Percentiles rank a stretch among this genome's conserved stretches.
phyloP scores from a whole-genome alignment of 2,888 invertebrate genomes.

The Macrosiphum euphorbiae region DNA sequence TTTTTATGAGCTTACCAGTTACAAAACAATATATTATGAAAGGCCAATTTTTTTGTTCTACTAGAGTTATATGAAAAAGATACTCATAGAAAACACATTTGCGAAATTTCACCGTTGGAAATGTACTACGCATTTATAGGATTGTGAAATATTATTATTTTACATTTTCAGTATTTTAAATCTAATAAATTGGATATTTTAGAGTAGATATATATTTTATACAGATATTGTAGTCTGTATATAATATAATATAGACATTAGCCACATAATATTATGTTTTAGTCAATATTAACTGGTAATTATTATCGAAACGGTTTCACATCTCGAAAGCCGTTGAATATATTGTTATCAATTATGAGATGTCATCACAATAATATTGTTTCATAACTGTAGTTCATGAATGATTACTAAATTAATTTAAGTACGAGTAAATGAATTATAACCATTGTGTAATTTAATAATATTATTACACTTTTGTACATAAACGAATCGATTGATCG shows the following conservation, averaged over 20 bases:
- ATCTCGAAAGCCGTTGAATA: background rate
- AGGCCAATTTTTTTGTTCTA: background rate
- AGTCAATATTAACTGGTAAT: background rate
- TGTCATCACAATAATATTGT: background rate
- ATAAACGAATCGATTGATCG: background rate
- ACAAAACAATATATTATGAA: background rate
- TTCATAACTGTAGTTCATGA: background rate
- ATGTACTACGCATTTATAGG: background rate
- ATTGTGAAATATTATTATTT: background rate
- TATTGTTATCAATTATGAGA: background rate
- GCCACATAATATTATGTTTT: background rate
- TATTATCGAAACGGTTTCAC: background rate
- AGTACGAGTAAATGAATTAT: background rate
- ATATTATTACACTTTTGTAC: background rate
- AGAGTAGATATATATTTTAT: too few relatives aligned
- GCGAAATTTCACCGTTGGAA: background rate
- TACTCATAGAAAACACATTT: background rate
- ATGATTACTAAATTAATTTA: background rate
- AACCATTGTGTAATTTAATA: background rate
- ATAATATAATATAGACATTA: background rate
- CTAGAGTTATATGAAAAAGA: background rate
- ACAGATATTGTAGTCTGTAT: background rate
- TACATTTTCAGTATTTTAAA: background rate
- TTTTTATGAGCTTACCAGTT: background rate
- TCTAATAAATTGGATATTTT: background rate